These are phyloP conservation scores for Sebastes itinus DNA, from an alignment of 2,797 vertebrate genomes.

Conservation along the genomic window DNA sequence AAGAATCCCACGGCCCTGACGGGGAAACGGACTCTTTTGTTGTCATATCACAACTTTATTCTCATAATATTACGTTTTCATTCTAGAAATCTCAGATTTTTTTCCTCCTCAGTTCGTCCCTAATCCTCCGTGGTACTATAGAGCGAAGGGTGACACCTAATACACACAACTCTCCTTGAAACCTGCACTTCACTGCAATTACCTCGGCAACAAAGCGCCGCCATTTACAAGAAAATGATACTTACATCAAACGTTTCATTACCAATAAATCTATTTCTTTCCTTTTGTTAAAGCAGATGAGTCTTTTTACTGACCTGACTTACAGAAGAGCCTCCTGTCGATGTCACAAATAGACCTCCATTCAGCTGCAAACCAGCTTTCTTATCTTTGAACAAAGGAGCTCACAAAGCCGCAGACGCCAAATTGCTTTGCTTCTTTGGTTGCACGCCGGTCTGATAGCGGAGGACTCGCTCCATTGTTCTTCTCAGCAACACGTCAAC, in stretches of 20 bases:
- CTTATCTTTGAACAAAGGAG: constrained; percentile 40
- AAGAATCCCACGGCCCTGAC: no score
- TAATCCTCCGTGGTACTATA: neutral
- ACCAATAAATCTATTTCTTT: constrained; percentile 44
- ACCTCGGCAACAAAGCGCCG: constrained; percentile 27
- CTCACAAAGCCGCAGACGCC: neutral
- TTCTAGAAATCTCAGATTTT: no score
- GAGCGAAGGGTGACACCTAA: constrained; percentile 18
- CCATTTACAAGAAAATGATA: constrained; percentile 4
- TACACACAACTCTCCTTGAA: constrained; percentile 45
- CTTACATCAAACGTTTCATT: constrained; percentile 9
- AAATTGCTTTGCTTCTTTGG: neutral
- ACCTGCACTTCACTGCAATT: constrained; percentile 30
- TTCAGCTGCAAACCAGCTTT: constrained; percentile 13
- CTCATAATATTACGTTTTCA: no score
- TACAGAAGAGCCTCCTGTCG: constrained; percentile 10
- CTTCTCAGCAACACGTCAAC: constrained; percentile 3
- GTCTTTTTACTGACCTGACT: constrained; percentile 25
- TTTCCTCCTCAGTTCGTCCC: constrained; percentile 2
- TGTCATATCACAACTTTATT: no score
- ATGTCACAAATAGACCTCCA: constrained; percentile 16
- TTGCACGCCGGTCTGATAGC: neutral
- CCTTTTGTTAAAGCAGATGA: constrained; percentile 44
- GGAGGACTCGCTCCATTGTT: constrained; percentile 25
- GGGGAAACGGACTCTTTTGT: no score